phyloP scores from a whole-genome alignment of 2,113 vertebrate genomes.

The Spilogale gracilis region DNA sequence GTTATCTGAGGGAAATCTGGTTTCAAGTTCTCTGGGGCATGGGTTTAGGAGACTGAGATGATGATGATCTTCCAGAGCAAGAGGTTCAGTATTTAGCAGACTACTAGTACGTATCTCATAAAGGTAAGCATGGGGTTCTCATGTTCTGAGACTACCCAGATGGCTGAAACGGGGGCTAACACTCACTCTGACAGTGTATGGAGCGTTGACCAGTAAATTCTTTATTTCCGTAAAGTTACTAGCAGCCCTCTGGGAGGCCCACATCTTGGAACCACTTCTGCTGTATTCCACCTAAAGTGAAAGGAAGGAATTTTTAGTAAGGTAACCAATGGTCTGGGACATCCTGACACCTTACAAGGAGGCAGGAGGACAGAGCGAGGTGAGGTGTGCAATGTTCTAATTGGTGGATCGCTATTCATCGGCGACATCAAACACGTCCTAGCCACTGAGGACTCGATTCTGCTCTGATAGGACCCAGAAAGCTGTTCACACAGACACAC shows the following conservation, averaged over 20 bases:
- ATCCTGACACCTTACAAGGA: neutral
- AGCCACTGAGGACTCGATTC: neutral
- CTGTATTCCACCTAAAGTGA: slow-evolving; percentile 93
- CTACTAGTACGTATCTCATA: neutral
- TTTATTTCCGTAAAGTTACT: slow-evolving; percentile 89
- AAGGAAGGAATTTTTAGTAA: neutral
- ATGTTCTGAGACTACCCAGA: fast-evolving
- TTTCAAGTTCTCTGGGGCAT: neutral
- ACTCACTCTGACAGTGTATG: slow-evolving; percentile 95
- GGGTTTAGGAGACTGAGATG: neutral
- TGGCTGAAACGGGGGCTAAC: fast-evolving
- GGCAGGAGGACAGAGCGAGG: neutral
- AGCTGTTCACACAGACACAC: fast-evolving
- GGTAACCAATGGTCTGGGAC: neutral
- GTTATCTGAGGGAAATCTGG: neutral
- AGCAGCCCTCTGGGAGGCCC: slow-evolving; percentile 91
- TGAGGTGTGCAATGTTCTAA: fast-evolving
- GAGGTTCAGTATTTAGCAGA: neutral
- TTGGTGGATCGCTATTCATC: fast-evolving
- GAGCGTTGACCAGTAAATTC: slow-evolving; percentile 87
- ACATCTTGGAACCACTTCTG: slow-evolving; percentile 89
- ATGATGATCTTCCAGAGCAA: neutral
- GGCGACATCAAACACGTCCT: neutral
- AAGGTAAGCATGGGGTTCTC: neutral
- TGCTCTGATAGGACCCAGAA: neutral